These are phyloP conservation scores for Perizoma flavofasciatum DNA, from an alignment of 2,888 invertebrate genomes.

Conservation along the genomic window DNA sequence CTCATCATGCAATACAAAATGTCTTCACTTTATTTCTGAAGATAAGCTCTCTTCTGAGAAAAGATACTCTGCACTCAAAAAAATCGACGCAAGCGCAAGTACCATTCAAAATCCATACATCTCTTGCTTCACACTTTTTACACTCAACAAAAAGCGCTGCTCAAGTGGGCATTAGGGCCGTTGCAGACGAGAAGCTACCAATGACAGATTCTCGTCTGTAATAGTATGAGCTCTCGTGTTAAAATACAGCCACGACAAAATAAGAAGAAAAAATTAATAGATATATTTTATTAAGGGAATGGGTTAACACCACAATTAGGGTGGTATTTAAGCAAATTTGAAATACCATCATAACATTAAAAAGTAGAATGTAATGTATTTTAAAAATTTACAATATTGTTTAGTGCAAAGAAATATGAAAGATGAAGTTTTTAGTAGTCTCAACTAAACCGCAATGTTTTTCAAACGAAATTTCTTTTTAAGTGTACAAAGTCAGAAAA, in stretches of 20 bases:
- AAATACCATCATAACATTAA: neutral
- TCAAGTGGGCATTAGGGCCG: slow-evolving; percentile 43
- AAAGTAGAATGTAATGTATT: neutral
- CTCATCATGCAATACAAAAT: too few relatives aligned
- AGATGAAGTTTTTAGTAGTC: neutral
- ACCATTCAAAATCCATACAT: slow-evolving; percentile 34
- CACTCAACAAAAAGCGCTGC: slow-evolving; percentile 29
- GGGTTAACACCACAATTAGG: too few relatives aligned
- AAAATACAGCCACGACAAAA: neutral
- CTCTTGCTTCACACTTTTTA: slow-evolving; percentile 38
- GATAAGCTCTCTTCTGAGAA: too few relatives aligned
- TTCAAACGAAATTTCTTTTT: too few relatives aligned
- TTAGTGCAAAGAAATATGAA: neutral
- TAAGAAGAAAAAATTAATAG: too few relatives aligned
- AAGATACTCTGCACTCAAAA: slow-evolving; percentile 29
- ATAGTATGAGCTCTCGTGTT: slow-evolving; percentile 12
- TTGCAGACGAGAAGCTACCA: slow-evolving; percentile 45
- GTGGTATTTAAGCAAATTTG: too few relatives aligned
- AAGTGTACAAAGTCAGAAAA: too few relatives aligned
- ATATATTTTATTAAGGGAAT: too few relatives aligned
- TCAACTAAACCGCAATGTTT: too few relatives aligned
- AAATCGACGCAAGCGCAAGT: slow-evolving; percentile 37
- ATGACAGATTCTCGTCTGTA: slow-evolving; percentile 54
- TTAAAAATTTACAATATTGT: neutral
- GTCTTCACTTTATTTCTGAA: too few relatives aligned